Base-by-base conservation (phyloP, 2,797 vertebrate genomes). In the Galago senegalensis region DNA sequence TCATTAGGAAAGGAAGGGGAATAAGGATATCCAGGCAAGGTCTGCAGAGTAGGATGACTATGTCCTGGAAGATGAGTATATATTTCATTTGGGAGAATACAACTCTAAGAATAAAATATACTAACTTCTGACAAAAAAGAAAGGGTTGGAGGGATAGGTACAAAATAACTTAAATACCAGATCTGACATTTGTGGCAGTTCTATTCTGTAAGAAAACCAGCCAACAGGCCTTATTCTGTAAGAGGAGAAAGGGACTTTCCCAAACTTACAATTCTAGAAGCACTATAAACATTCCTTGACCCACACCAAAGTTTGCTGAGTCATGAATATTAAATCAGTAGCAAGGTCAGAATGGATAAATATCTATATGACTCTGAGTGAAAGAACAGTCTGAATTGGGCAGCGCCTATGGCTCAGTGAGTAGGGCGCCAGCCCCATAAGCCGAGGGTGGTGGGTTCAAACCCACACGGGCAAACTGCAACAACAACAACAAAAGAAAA, bases 311-410 rank as follows among this genome's bases (percentile, higher is more conserved):
- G 91, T 95, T 46, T 97, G 97, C 96, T 96, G 97, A 97, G 97
- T 98, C 97, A 98, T 97, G 91, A 97, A 96, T 96, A 97, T 96
- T 93, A 97, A 93, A 97, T 96, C 29, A 87, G 58, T 75, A 94
- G 82, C 95, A 97, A 97, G 69, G 80, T 95, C 91, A 93, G 56
- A 95, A 89, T 84, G 75, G 65, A 0, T 93, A 89, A 93, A 14
- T 81, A 95, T 84, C 76, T 86, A 84, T n/a, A 91, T 16, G 34
- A 31, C 67, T 93, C 43, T 80, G 61, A 87, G 29, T 75, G 31
- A 91, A 94, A 93, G 77, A 76, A 87, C 87, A 90, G 58, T 72
- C 49, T 85, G 80, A 96, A 95, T 76, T 93, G 40, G 40, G 40
- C 40, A 6, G 40, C 7, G 40, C 40, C 40, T 43, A 6, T 43